Evolutionary conservation across 2,113 vertebrate species (phyloP).

Genomic region (Psittacus erithacus): DNA sequence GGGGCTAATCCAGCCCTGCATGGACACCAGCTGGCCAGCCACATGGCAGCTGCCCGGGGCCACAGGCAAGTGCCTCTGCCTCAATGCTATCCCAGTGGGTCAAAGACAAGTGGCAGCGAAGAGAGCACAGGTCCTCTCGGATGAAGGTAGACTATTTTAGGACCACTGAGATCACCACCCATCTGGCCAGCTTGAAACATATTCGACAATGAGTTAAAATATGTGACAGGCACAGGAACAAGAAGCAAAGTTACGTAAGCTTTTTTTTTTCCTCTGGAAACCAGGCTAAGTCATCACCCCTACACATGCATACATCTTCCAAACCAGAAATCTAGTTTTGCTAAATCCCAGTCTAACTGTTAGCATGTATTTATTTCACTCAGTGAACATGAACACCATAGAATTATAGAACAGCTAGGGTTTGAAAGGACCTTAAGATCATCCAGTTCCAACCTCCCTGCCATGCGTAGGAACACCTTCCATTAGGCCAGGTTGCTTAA

Average conservation of each 20-base stretch:
- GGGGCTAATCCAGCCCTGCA: neutral
- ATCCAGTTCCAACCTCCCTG: neutral
- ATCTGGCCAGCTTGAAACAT: constrained; percentile 60
- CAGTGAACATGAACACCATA: neutral
- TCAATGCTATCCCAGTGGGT: neutral
- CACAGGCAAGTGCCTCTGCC: neutral
- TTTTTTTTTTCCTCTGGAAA: neutral
- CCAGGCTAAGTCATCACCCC: neutral
- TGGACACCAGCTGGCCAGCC: constrained; percentile 22
- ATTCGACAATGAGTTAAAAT: constrained; percentile 28
- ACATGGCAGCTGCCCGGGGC: constrained; percentile 49
- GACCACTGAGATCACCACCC: constrained; percentile 57
- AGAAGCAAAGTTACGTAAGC: constrained; percentile 21
- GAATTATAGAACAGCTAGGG: neutral
- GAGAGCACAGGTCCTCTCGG: neutral
- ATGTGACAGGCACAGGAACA: constrained; percentile 26
- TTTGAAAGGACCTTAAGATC: neutral
- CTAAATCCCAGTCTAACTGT: neutral
- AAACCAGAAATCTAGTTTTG: neutral
- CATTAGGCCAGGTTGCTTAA: neutral
- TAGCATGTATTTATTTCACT: neutral
- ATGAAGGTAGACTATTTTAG: constrained; percentile 39
- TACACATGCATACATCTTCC: neutral
- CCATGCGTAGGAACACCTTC: neutral
- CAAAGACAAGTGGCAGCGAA: neutral